Evolutionary conservation across 2,888 invertebrate genomes (phyloP).

Genomic region (Melanargia galathea): DNA sequence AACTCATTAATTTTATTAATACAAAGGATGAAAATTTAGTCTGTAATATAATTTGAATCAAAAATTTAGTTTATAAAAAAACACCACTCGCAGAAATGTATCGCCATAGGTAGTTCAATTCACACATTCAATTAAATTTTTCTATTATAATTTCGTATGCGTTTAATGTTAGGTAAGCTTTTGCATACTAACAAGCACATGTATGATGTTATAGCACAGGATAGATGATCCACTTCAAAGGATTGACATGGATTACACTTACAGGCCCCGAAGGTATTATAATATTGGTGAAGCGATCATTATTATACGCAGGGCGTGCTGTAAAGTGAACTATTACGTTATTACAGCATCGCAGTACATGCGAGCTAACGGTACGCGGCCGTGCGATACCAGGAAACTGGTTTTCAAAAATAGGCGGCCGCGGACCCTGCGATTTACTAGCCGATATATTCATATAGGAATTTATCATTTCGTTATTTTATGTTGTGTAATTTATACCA

Average conservation of each 20-base stretch:
- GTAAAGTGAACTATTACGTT: slow-evolving; percentile 63
- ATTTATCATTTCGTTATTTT: slow-evolving; percentile 8
- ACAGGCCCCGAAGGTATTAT: slow-evolving; percentile 6
- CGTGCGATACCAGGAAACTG: slow-evolving; percentile 73
- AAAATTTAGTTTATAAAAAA: too few relatives aligned
- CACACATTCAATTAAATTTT: too few relatives aligned
- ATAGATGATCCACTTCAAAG: neutral
- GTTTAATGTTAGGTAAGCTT: too few relatives aligned
- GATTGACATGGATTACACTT: slow-evolving; percentile 4
- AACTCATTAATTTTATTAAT: too few relatives aligned
- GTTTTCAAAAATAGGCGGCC: slow-evolving; percentile 55
- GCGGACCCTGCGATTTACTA: slow-evolving; percentile 17
- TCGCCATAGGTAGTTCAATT: too few relatives aligned
- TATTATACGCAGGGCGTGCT: neutral
- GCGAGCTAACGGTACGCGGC: slow-evolving; percentile 67
- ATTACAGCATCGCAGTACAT: slow-evolving; percentile 77
- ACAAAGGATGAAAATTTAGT: too few relatives aligned
- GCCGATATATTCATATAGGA: slow-evolving; percentile 5
- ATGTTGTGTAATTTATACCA: neutral
- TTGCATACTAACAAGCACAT: neutral
- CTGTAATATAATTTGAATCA: too few relatives aligned
- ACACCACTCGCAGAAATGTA: too few relatives aligned
- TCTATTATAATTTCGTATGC: too few relatives aligned
- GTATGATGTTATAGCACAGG: neutral
- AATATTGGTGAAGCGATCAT: slow-evolving; percentile 10